Evolutionary conservation across 2,888 invertebrate species (phyloP).

Genomic region (Tortricodes alternella): DNA sequence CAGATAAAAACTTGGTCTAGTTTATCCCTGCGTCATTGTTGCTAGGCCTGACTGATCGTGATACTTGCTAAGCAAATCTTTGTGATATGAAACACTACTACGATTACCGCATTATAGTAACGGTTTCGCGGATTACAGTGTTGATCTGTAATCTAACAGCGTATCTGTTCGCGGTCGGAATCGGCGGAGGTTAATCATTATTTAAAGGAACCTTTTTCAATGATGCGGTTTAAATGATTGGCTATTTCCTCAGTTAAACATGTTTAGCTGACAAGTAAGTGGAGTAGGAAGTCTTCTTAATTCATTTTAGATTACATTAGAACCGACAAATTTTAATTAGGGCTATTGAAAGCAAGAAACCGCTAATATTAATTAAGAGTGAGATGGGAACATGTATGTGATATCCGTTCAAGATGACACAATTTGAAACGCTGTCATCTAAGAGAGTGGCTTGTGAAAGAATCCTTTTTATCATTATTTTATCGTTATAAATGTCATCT

Average conservation of each 20-base stretch:
- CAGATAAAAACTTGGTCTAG: too few relatives aligned
- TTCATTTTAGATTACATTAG: slow-evolving; percentile 13
- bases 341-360: slow-evolving; percentile 2
- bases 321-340: slow-evolving; percentile 1
- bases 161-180: slow-evolving; percentile 34
- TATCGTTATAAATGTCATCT: too few relatives aligned
- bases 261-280: slow-evolving; percentile 11
- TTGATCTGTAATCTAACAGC: slow-evolving; percentile 7
- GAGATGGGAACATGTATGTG: too few relatives aligned
- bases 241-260: slow-evolving; percentile 53
- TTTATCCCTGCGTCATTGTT: too few relatives aligned
- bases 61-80: not conserved
- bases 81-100: slow-evolving; percentile 11
- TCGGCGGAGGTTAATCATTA: slow-evolving; percentile 54
- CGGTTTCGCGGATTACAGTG: not conserved
- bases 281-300: slow-evolving; percentile 13
- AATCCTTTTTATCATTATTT: too few relatives aligned
- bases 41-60: not conserved
- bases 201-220: slow-evolving; percentile 44
- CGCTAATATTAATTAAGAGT: too few relatives aligned
- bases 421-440: too few relatives aligned
- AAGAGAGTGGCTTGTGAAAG: too few relatives aligned
- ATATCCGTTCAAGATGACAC: too few relatives aligned
- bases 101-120: not conserved
- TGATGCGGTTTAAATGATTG: slow-evolving; percentile 48